A percentile compares a stretch with the other conserved stretches of the same genome.
These are phyloP conservation scores for Bungarus multicinctus DNA, from an alignment of 2,113 vertebrate genomes.

Conservation along the genomic window DNA sequence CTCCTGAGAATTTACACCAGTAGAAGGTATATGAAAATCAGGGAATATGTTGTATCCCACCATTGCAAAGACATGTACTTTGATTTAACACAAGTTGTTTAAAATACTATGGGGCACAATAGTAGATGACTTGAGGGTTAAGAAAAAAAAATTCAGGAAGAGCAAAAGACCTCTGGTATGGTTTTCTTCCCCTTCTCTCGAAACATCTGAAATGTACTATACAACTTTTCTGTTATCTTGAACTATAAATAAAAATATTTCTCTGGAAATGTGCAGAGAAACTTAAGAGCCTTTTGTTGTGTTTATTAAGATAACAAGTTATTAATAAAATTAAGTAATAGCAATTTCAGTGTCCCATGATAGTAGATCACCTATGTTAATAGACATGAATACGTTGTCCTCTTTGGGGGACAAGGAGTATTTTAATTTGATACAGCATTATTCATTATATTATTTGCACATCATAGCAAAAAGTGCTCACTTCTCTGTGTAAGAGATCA, in stretches of 20 bases:
- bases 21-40: neutral
- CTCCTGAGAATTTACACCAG: neutral
- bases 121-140: neutral
- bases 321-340: neutral
- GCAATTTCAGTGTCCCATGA: neutral
- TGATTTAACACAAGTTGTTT: neutral
- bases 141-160: neutral
- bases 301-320: neutral
- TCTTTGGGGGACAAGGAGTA: neutral
- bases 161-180: neutral
- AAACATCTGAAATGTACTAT: neutral
- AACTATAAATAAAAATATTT: neutral
- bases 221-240: neutral
- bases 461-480: neutral
- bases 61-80: neutral
- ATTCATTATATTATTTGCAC: neutral
- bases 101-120: neutral
- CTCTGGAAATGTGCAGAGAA: neutral
- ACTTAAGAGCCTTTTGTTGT: neutral
- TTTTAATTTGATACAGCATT: neutral
- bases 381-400: neutral
- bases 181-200: neutral
- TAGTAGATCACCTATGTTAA: neutral
- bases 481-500: neutral
- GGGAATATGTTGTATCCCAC: neutral